Conservation (phyloP, 2,113 vertebrate genomes). For the Sciurus niger region DNA sequence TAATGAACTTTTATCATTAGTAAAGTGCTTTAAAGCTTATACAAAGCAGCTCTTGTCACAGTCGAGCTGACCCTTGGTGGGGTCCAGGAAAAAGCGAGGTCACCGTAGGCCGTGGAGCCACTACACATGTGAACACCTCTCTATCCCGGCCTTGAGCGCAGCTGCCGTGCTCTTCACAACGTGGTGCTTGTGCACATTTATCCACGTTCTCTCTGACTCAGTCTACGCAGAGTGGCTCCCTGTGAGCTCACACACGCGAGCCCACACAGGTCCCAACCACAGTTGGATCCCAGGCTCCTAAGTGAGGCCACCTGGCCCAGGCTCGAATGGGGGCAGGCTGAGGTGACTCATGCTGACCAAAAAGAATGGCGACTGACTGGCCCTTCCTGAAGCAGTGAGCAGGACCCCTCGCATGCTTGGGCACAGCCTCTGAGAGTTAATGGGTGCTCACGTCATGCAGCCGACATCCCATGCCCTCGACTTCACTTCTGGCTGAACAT, state of each 20-base stretch:
- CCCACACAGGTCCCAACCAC: background rate
- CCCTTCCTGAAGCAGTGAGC: background rate
- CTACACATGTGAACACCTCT: background rate
- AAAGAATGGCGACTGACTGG: background rate
- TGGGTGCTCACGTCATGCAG: background rate
- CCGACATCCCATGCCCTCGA: background rate
- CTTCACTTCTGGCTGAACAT: background rate
- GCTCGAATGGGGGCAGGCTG: background rate
- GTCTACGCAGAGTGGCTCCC: rapidly evolving
- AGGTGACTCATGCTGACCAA: background rate
- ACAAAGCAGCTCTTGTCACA: background rate
- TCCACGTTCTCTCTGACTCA: background rate
- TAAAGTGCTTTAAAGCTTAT: background rate
- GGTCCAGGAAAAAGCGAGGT: background rate
- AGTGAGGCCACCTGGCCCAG: background rate
- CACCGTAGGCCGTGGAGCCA: background rate
- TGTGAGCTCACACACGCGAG: background rate
- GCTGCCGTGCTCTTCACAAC: background rate
- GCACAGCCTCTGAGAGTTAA: background rate
- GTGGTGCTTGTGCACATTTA: background rate
- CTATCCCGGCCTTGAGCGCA: too few species aligned
- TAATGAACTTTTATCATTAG: background rate
- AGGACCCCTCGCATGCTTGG: background rate
- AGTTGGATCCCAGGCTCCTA: too few species aligned
- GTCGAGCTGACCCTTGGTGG: background rate